phyloP scores from a whole-genome alignment of 1,140 invertebrate genomes.

The Lysiphlebus fabarum region DNA sequence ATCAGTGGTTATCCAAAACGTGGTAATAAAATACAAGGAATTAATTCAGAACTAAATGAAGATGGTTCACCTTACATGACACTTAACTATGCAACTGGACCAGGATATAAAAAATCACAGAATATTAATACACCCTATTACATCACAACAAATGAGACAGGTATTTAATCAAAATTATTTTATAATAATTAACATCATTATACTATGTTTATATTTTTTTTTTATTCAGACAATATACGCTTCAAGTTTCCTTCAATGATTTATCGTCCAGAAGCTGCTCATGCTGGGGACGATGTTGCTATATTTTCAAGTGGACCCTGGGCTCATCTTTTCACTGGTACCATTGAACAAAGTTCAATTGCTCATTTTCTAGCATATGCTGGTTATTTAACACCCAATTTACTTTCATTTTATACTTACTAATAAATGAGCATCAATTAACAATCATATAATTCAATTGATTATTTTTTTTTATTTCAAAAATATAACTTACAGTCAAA shows the following conservation, averaged over 20 bases:
- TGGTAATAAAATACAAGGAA: constrained; percentile 67
- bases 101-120: constrained; percentile 58
- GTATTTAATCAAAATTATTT: constrained; percentile 35
- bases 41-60: constrained; percentile 33
- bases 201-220: too few relatives aligned
- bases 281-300: constrained; percentile 68
- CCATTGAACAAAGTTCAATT: constrained; percentile 63
- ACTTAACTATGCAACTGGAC: constrained; percentile 73
- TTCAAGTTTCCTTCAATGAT: constrained; percentile 51
- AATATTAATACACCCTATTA: constrained; percentile 42
- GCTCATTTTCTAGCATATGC: constrained; percentile 64
- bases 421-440: too few relatives aligned
- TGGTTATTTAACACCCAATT: constrained; percentile 5
- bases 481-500: too few relatives aligned
- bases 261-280: constrained; percentile 60
- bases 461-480: too few relatives aligned
- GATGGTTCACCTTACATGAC: constrained; percentile 68
- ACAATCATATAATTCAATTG: too few relatives aligned
- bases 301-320: constrained; percentile 64
- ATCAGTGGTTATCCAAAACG: constrained; percentile 67
- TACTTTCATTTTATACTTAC: too few relatives aligned
- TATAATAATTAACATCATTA: too few relatives aligned
- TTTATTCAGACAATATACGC: constrained; percentile 5
- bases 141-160: constrained; percentile 47
- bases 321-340: constrained; percentile 64